These are phyloP conservation scores for Scaeva pyrastri DNA, from an alignment of 2,888 invertebrate species.

Conservation along the genomic window DNA sequence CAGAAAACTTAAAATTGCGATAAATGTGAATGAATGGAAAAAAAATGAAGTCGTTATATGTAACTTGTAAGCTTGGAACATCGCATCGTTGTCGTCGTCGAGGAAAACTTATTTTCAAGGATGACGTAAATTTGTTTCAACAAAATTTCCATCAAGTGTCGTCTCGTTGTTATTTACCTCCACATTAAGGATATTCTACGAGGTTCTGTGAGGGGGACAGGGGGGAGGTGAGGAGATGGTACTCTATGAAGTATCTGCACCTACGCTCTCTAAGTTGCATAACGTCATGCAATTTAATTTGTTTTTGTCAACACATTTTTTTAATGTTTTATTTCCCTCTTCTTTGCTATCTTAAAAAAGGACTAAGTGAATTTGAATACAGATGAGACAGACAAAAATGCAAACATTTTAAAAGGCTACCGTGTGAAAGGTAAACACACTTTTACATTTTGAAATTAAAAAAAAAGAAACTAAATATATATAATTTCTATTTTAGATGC, in stretches of 20 bases:
- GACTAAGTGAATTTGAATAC: slow-evolving; percentile 14
- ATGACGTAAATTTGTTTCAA: slow-evolving; percentile 53
- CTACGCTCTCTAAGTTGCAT: background rate
- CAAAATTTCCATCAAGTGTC: slow-evolving; percentile 12
- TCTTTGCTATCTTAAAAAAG: background rate
- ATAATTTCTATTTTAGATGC: background rate
- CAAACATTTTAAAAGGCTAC: background rate
- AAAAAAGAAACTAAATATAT: background rate
- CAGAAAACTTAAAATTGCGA: slow-evolving; percentile 24
- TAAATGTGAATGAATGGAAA: background rate
- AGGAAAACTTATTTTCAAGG: slow-evolving; percentile 30
- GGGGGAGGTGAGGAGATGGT: background rate
- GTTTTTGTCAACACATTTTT: slow-evolving; percentile 4
- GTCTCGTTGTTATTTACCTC: slow-evolving; percentile 13
- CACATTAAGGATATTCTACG: slow-evolving; percentile 4
- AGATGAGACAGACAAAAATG: slow-evolving; percentile 3
- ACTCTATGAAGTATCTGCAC: background rate
- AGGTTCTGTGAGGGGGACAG: background rate
- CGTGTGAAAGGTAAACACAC: background rate
- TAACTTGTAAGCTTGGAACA: no score
- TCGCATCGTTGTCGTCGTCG: background rate
- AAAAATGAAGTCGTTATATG: slow-evolving; percentile 18
- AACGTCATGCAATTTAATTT: slow-evolving; percentile 14
- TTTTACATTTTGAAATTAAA: background rate
- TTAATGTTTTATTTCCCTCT: background rate